phyloP scores from a whole-genome alignment of 1,140 invertebrate genomes.

The Drosophila grimshawi region DNA sequence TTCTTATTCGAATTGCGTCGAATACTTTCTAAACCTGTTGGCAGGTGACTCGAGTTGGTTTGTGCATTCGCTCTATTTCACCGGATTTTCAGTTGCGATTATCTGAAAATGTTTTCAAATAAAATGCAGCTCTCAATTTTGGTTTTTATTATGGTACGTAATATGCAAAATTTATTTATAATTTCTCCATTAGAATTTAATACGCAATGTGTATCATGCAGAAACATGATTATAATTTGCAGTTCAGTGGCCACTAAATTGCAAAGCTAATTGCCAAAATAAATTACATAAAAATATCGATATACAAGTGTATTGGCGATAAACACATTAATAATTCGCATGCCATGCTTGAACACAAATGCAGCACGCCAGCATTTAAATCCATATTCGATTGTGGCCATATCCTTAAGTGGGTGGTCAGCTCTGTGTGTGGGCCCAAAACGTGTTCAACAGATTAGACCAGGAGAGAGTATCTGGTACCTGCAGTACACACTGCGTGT shows the following conservation, averaged over 20 bases:
- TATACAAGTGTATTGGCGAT: conserved; percentile 73
- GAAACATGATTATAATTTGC: conserved; percentile 70
- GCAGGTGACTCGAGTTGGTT: neutral
- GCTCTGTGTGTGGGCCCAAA: conserved; percentile 28
- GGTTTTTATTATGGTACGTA: neutral
- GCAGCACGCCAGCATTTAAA: neutral
- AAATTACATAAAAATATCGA: conserved; percentile 78
- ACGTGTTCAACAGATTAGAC: conserved; percentile 25
- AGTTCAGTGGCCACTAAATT: conserved; percentile 57
- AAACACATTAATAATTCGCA: conserved; percentile 69
- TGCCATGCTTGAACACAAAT: conserved; percentile 60
- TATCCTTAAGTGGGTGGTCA: conserved; percentile 9
- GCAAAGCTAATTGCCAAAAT: conserved; percentile 65
- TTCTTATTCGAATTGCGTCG: conserved; percentile 12
- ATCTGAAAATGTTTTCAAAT: neutral
- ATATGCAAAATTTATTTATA: too few species aligned
- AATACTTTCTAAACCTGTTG: conserved; percentile 3
- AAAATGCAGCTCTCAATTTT: neutral
- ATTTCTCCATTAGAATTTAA: neutral
- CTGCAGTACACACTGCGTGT: conserved; percentile 36
- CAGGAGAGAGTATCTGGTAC: conserved; percentile 3
- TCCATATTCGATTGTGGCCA: conserved; percentile 6
- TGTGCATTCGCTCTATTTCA: conserved; percentile 1
- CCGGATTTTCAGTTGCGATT: neutral
- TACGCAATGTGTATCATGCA: conserved; percentile 14